A percentile compares a stretch with the other conserved stretches of the same genome.
Conservation (phyloP, 2,797 vertebrate genomes). For the Gallinago solitaria region DNA sequence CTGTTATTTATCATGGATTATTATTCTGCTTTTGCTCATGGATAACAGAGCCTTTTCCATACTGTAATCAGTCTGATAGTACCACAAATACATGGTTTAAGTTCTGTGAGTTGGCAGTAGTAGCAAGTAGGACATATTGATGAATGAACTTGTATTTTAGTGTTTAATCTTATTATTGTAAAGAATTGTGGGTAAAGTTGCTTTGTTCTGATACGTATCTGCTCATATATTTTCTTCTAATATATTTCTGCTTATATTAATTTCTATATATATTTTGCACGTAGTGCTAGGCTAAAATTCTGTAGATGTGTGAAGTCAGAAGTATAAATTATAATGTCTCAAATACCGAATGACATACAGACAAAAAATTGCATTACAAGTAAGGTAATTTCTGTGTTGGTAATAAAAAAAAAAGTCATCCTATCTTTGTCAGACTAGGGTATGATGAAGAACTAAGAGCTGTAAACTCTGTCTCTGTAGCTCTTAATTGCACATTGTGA, state of each 20-base stretch:
- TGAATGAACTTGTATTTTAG: not conserved
- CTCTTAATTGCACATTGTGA: not conserved
- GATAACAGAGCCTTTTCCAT: not conserved
- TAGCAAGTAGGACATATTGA: not conserved
- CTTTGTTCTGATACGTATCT: not conserved
- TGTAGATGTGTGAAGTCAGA: not conserved
- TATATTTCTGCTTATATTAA: not conserved
- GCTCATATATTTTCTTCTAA: not conserved
- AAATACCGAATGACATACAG: not conserved
- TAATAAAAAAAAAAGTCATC: not conserved
- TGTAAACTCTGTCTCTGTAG: not conserved
- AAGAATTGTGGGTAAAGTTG: not conserved
- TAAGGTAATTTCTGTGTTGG: not conserved
- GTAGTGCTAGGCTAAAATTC: not conserved
- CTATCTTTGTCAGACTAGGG: not conserved
- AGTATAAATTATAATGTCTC: not conserved
- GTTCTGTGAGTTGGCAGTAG: not conserved
- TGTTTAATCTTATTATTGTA: not conserved
- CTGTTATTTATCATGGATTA: not conserved
- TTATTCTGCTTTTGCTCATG: not conserved
- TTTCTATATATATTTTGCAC: not conserved
- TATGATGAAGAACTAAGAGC: not conserved
- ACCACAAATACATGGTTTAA: not conserved
- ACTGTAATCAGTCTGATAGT: not conserved
- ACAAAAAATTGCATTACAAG: not conserved